Evolutionary conservation across 53 echinoderm and acorn worm species (phyloP).

Genomic region (Apostichopus leukothele): DNA sequence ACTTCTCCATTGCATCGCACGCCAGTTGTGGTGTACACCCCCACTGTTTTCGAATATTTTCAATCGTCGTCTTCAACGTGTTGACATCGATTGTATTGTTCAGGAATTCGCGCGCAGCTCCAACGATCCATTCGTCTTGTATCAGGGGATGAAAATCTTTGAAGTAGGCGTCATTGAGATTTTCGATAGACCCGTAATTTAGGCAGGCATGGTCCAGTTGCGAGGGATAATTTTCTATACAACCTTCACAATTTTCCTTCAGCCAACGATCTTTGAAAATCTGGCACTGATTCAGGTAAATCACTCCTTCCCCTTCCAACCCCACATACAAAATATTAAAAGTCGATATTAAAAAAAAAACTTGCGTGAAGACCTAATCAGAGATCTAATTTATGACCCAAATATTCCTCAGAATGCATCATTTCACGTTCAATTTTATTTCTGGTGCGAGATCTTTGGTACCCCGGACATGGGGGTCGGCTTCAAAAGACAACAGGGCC

Average conservation of each 20-base stretch:
- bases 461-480: too few relatives aligned
- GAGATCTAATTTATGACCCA: too few relatives aligned
- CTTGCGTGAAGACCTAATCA: too few relatives aligned
- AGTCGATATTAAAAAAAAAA: too few relatives aligned
- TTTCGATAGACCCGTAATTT: background rate
- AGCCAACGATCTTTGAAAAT: too few relatives aligned
- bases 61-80: background rate
- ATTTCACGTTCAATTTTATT: too few relatives aligned
- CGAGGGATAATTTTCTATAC: background rate
- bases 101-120: background rate
- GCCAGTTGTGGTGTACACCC: background rate
- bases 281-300: too few relatives aligned
- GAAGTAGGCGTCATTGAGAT: background rate
- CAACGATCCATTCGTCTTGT: background rate
- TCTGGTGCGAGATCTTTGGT: too few relatives aligned
- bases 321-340: too few relatives aligned
- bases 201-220: slow-evolving; percentile 12
- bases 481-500: too few relatives aligned
- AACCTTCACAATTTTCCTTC: background rate
- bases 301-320: too few relatives aligned
- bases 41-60: background rate
- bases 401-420: too few relatives aligned
- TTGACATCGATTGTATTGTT: background rate
- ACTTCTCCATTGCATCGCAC: background rate
- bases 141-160: background rate